phyloP scores from a whole-genome alignment of 2,888 invertebrate genomes.

The Stegophylla sp. region DNA sequence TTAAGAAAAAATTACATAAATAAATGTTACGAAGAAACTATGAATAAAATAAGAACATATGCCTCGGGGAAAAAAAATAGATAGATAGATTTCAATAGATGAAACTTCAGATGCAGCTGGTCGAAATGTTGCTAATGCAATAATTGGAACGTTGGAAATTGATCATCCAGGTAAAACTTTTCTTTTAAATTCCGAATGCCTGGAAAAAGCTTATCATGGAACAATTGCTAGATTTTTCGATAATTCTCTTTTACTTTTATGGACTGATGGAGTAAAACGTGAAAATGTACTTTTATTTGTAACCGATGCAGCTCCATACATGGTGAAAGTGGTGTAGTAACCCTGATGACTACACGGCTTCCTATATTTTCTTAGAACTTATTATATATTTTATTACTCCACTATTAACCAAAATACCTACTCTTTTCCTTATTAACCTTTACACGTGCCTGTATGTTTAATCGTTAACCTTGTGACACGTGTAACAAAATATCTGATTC shows the following conservation, averaged over 20 bases:
- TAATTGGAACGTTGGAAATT: slow-evolving; percentile 20
- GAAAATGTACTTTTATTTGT: slow-evolving; percentile 26
- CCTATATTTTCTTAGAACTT: too few relatives aligned
- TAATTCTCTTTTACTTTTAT: slow-evolving; percentile 23
- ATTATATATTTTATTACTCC: too few relatives aligned
- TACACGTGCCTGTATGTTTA: too few relatives aligned
- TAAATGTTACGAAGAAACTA: slow-evolving; percentile 25
- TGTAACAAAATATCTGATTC: too few relatives aligned
- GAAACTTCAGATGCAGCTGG: slow-evolving; percentile 15
- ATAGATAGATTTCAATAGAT: slow-evolving; percentile 19
- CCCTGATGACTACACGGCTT: too few relatives aligned
- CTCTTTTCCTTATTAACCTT: too few relatives aligned
- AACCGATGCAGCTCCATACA: slow-evolving; percentile 17
- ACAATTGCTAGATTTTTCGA: slow-evolving; percentile 11
- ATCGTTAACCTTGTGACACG: too few relatives aligned
- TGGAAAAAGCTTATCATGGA: slow-evolving; percentile 16
- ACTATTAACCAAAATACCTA: too few relatives aligned
- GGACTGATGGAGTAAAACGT: slow-evolving; percentile 23
- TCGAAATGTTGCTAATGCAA: slow-evolving; percentile 11
- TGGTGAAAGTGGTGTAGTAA: slow-evolving; percentile 3
- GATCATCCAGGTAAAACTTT: slow-evolving; percentile 30
- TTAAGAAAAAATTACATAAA: slow-evolving; percentile 26
- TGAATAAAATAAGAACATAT: slow-evolving; percentile 6
- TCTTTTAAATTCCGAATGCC: slow-evolving; percentile 22
- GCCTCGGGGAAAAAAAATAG: slow-evolving; percentile 16